A percentile compares a stretch with the other conserved stretches of the same genome.
Conservation (phyloP, 1,140 invertebrate genomes). For the Caerostris extrusa region DNA sequence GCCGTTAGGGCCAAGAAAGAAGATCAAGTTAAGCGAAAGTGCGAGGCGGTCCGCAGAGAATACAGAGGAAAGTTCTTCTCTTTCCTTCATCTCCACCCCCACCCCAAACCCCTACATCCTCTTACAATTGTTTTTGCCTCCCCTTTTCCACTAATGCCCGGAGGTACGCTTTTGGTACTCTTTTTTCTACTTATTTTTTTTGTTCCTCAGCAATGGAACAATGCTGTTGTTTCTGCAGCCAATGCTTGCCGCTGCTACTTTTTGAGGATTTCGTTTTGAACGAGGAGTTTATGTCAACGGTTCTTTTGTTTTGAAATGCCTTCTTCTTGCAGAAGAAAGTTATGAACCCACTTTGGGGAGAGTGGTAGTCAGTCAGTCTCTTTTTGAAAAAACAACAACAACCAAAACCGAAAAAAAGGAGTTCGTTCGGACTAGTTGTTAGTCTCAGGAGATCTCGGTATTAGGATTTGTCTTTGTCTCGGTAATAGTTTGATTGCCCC, state of each 20-base stretch:
- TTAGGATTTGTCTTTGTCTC: neutral
- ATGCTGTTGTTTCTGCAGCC: neutral
- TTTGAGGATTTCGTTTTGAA: slow-evolving; percentile 28
- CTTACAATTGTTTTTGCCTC: slow-evolving; percentile 37
- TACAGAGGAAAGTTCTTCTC: slow-evolving; percentile 59
- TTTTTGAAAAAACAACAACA: neutral
- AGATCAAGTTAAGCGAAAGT: slow-evolving; percentile 55
- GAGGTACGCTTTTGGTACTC: neutral
- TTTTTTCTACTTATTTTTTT: neutral
- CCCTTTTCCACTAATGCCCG: slow-evolving; percentile 32
- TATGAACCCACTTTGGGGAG: slow-evolving; percentile 4
- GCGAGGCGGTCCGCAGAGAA: slow-evolving; percentile 42
- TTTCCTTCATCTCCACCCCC: neutral
- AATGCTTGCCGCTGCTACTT: neutral
- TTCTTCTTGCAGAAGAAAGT: neutral
- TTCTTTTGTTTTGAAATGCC: neutral
- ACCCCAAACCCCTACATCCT: neutral
- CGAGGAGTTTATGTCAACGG: slow-evolving; percentile 36
- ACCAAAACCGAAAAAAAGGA: neutral
- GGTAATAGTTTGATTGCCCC: slow-evolving; percentile 13
- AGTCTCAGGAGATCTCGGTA: neutral
- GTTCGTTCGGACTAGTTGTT: neutral
- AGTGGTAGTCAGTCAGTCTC: neutral
- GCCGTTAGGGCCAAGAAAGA: neutral
- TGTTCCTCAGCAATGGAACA: neutral